Conservation (phyloP, 2,888 invertebrate species). For the Trissolcus japonicus region DNA sequence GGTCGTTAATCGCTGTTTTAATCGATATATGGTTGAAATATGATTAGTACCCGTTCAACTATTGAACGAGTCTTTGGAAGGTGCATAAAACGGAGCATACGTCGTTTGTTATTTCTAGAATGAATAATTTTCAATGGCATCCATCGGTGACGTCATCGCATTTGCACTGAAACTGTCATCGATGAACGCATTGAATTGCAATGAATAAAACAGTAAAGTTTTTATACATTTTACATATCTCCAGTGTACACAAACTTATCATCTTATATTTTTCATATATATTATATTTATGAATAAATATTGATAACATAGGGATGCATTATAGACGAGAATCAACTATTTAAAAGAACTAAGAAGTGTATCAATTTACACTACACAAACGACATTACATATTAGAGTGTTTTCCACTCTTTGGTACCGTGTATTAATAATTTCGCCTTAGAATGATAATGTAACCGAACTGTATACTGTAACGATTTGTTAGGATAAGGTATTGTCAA, state of each 20-base stretch:
- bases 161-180: conserved; percentile 14
- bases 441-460: conserved; percentile 63
- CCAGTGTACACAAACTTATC: conserved; percentile 71
- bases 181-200: conserved; percentile 7
- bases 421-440: conserved; percentile 24
- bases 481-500: conserved; percentile 54
- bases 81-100: background rate
- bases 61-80: no score
- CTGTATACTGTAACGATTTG: conserved; percentile 27
- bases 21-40: conserved; percentile 9
- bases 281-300: conserved; percentile 63
- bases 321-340: conserved; percentile 37
- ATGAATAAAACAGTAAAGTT: conserved; percentile 53
- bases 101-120: no score
- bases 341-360: no score
- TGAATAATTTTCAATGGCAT: background rate
- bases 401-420: conserved; percentile 38
- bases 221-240: conserved; percentile 68
- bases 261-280: conserved; percentile 73
- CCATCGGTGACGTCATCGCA: background rate
- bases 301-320: conserved; percentile 67
- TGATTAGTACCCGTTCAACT: background rate
- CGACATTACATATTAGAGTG: conserved; percentile 41
- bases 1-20: conserved; percentile 15
- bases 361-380: background rate